These are phyloP conservation scores for Nephrotoma guestfalica DNA, from an alignment of 2,888 invertebrate genomes.

Conservation along the genomic window DNA sequence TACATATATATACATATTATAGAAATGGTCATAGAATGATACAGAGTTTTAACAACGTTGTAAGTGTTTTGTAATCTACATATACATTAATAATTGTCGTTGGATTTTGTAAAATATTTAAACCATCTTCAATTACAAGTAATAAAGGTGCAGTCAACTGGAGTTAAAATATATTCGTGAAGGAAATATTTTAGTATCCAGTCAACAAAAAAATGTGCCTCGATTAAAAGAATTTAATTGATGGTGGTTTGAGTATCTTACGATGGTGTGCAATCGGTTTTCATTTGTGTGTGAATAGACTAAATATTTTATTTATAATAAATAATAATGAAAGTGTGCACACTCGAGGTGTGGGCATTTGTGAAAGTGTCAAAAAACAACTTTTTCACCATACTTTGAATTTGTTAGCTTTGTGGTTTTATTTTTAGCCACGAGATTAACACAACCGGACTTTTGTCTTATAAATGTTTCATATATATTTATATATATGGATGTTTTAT, in stretches of 20 bases:
- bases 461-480: constrained; percentile 1
- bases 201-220: not conserved
- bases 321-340: not conserved
- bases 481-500: not conserved
- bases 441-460: constrained; percentile 3
- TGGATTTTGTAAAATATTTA: not conserved
- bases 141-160: not conserved
- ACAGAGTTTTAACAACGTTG: not conserved
- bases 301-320: not conserved
- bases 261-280: not conserved
- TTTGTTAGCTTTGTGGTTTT: not conserved
- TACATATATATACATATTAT: not conserved
- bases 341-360: not conserved
- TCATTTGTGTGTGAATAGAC: not conserved
- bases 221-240: not conserved
- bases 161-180: not conserved
- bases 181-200: not conserved
- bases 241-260: not conserved
- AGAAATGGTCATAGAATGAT: not conserved
- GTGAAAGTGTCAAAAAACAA: not conserved
- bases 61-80: not conserved
- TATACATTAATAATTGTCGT: not conserved
- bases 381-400: not conserved
- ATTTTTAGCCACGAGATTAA: not conserved
- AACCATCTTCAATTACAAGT: not conserved